phyloP scores from a whole-genome alignment of 2,113 vertebrate genomes.

The Callipepla californica region DNA sequence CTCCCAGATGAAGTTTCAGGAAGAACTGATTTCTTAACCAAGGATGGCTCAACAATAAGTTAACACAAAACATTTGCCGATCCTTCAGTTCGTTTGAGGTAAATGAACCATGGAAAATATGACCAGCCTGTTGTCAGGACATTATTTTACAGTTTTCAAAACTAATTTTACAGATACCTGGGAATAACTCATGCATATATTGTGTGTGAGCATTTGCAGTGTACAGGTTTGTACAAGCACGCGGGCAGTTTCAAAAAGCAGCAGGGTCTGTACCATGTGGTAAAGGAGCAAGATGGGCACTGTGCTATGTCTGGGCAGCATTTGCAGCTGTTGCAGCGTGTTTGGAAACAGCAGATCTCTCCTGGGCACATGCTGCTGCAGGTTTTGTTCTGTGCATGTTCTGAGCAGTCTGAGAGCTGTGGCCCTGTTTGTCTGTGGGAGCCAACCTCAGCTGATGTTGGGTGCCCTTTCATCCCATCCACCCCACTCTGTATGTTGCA shows the following conservation, averaged over 20 bases:
- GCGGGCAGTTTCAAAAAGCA: conserved; percentile 1
- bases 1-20: not conserved
- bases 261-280: not conserved
- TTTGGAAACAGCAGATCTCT: not conserved
- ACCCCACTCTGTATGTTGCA: not conserved
- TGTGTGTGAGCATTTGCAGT: not conserved
- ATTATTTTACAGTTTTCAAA: conserved; percentile 21
- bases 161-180: not conserved
- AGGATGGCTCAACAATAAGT: not conserved
- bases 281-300: not conserved
- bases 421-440: not conserved
- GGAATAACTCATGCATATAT: not conserved
- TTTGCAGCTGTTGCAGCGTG: not conserved
- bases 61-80: not conserved
- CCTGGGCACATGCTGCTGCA: not conserved
- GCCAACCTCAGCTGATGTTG: not conserved
- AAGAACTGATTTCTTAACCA: not conserved
- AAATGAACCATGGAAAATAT: not conserved
- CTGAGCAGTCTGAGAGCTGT: not conserved
- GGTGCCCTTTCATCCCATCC: rapidly evolving
- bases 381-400: not conserved
- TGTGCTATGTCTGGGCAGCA: not conserved
- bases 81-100: not conserved
- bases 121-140: not conserved
- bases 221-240: conserved; percentile 18